Evolutionary conservation across 2,888 invertebrate species (phyloP).

Genomic region (Sarcophaga variegata): DNA sequence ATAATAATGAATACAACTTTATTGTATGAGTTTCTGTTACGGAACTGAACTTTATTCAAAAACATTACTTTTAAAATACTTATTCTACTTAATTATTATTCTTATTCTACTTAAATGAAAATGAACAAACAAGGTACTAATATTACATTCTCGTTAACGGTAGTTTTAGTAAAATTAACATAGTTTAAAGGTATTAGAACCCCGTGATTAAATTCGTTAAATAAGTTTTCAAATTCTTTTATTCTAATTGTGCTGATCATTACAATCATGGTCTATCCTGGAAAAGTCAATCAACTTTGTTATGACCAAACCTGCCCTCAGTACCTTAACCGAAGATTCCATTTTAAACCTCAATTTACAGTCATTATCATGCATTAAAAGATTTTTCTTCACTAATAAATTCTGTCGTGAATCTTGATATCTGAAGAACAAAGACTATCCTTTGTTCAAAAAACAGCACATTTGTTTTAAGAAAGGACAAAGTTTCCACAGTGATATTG

Average conservation of each 20-base stretch:
- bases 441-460: conserved; percentile 35
- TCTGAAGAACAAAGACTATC: conserved; percentile 24
- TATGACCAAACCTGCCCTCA: conserved; percentile 8
- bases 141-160: too few species aligned
- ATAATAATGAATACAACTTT: too few species aligned
- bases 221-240: conserved; percentile 27
- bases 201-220: conserved; percentile 4
- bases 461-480: conserved; percentile 28
- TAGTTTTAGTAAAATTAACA: neutral
- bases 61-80: too few species aligned
- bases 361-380: conserved; percentile 24
- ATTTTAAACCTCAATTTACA: conserved; percentile 25
- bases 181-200: conserved; percentile 22
- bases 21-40: too few species aligned
- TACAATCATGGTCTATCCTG: conserved; percentile 26
- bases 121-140: too few species aligned
- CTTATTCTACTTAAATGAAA: too few species aligned
- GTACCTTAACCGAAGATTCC: conserved; percentile 1
- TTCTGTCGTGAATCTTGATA: conserved; percentile 28
- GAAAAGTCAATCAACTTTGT: conserved; percentile 27
- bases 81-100: too few species aligned
- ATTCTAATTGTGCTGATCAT: conserved; percentile 32
- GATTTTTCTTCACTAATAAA: conserved; percentile 21
- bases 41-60: too few species aligned
- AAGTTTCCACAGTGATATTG: conserved; percentile 24